Conservation (phyloP, 2,797 vertebrate genomes). For the Paedocypris micromegethes region DNA sequence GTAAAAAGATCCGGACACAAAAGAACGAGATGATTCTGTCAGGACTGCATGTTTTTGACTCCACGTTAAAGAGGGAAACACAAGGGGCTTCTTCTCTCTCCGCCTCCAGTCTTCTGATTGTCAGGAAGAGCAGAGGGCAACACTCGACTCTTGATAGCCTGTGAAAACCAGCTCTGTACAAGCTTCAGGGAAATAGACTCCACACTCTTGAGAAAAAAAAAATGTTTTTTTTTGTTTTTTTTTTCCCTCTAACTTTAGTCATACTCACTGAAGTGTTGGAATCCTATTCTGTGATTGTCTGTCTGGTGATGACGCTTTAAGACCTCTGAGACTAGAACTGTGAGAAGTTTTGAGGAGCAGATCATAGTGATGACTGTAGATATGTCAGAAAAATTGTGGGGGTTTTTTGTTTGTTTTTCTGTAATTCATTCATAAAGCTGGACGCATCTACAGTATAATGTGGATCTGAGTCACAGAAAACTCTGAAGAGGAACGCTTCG, state of each 20-base stretch:
- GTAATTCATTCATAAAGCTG: too few species aligned
- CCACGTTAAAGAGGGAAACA: conserved; percentile 32
- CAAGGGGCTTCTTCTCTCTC: conserved; percentile 38
- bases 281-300: conserved; percentile 50
- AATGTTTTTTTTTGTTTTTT: conserved; percentile 13
- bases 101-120: conserved; percentile 36
- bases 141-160: conserved; percentile 34
- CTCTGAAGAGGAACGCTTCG: too few species aligned
- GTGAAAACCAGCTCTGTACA: conserved; percentile 31
- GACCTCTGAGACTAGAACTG: conserved; percentile 54
- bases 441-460: too few species aligned
- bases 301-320: conserved; percentile 54
- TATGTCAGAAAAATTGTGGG: too few species aligned
- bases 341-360: conserved; percentile 33
- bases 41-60: conserved; percentile 2
- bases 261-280: conserved; percentile 49
- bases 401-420: too few species aligned
- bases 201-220: conserved; percentile 31
- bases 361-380: too few species aligned
- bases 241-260: conserved; percentile 34
- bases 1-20: conserved; percentile 5
- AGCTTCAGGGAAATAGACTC: conserved; percentile 40
- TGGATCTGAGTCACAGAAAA: too few species aligned
- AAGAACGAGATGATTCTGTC: conserved; percentile 24
- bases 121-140: conserved; percentile 29